Evolutionary conservation across 2,113 vertebrate genomes (phyloP).

Genomic region (Myiopsitta monachus): DNA sequence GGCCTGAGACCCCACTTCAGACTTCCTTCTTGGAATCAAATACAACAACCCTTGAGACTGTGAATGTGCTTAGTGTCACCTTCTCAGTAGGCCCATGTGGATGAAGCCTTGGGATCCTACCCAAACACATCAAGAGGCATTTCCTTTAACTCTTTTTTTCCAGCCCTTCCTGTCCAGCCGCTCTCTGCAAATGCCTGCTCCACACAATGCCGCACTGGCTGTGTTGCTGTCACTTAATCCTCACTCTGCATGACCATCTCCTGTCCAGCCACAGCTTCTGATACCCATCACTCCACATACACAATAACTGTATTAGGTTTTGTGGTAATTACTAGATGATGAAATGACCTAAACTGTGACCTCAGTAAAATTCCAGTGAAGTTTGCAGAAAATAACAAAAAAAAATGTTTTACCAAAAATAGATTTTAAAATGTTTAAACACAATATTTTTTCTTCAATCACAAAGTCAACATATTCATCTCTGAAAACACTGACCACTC

Average conservation of each 20-base stretch:
- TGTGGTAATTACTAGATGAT: background rate
- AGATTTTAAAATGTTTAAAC: background rate
- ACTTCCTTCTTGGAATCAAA: background rate
- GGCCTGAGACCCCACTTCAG: background rate
- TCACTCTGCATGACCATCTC: background rate
- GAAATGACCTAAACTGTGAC: background rate
- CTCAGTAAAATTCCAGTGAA: background rate
- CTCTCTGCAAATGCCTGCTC: background rate
- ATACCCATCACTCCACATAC: background rate
- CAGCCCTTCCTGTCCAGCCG: fast-evolving
- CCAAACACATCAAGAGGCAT: background rate
- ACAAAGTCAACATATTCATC: background rate
- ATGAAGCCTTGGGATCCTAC: background rate
- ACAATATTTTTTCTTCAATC: background rate
- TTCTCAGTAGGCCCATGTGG: background rate
- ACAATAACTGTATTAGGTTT: background rate
- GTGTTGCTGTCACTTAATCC: background rate
- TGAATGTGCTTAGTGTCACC: background rate
- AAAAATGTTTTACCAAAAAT: background rate
- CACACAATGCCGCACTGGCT: fast-evolving
- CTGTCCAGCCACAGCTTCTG: background rate
- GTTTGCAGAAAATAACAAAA: background rate
- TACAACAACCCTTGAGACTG: background rate
- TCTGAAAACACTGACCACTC: background rate
- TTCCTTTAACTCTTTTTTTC: background rate